These are phyloP conservation scores for Ischnus inquisitorius DNA, from an alignment of 2,888 invertebrate species.

Conservation along the genomic window DNA sequence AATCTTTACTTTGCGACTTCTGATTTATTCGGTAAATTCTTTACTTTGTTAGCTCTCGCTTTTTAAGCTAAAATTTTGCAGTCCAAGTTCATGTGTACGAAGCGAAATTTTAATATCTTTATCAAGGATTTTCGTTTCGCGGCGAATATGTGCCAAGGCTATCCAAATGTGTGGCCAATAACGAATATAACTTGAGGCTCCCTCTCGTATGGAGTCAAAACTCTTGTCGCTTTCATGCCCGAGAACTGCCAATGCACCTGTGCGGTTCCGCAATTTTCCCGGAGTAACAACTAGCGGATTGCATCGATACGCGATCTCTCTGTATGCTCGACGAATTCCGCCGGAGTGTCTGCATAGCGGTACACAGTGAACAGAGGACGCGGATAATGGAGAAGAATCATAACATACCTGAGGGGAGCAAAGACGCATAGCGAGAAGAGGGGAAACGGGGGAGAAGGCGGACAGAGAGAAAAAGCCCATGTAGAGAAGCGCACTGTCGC, in stretches of 20 bases:
- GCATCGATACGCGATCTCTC: neutral
- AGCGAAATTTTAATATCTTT: neutral
- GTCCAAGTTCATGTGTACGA: neutral
- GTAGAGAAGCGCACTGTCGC: slow-evolving; percentile 47
- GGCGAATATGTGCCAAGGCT: neutral
- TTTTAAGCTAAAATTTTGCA: too few relatives aligned
- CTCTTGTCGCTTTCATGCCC: neutral
- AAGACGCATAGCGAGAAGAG: slow-evolving; percentile 3
- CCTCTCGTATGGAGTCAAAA: neutral
- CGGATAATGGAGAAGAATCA: slow-evolving; percentile 46
- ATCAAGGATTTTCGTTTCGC: neutral
- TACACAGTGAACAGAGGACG: slow-evolving; percentile 17
- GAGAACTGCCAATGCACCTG: neutral
- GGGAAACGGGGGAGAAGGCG: slow-evolving; percentile 47
- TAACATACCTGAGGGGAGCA: slow-evolving; percentile 19
- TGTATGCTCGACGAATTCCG: neutral
- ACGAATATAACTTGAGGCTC: neutral
- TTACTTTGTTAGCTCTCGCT: too few relatives aligned
- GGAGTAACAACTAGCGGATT: neutral
- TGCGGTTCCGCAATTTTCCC: neutral
- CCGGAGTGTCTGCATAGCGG: slow-evolving; percentile 10
- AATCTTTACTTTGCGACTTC: too few relatives aligned
- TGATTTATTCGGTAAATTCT: too few relatives aligned
- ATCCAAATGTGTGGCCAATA: neutral
- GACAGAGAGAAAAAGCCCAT: slow-evolving; percentile 1